These are phyloP conservation scores for Melanotaenia duboulayi DNA, from an alignment of 2,113 vertebrate genomes.

Conservation along the genomic window DNA sequence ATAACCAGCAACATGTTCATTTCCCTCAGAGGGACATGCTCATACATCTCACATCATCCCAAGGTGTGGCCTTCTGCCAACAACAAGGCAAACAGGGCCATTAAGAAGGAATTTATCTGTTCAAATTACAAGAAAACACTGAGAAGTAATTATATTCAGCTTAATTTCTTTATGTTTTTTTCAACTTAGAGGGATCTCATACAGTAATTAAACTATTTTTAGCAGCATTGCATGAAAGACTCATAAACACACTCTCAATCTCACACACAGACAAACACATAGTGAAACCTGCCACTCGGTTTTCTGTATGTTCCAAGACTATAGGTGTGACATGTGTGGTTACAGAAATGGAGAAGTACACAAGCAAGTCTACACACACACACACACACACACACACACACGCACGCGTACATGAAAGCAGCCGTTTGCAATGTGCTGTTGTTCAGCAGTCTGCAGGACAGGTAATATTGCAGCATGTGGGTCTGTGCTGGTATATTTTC, in stretches of 20 bases:
- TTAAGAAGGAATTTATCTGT: not conserved
- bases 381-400: too few relatives aligned
- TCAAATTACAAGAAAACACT: not conserved
- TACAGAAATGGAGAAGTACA: not conserved
- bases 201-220: slow-evolving; percentile 6
- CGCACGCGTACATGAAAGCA: slow-evolving; percentile 48
- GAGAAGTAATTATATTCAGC: not conserved
- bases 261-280: slow-evolving; percentile 22
- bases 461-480: slow-evolving; percentile 27
- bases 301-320: slow-evolving; percentile 23
- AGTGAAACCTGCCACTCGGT: slow-evolving; percentile 20
- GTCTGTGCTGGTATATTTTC: slow-evolving; percentile 1
- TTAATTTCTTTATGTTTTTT: not conserved
- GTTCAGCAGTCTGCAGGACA: slow-evolving; percentile 12
- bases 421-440: slow-evolving; percentile 30
- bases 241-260: not conserved
- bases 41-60: slow-evolving; percentile 3
- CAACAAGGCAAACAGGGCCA: not conserved
- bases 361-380: slow-evolving; percentile 2
- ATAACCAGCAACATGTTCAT: too few relatives aligned
- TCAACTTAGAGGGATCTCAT: not conserved
- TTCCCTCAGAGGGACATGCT: slow-evolving; percentile 13
- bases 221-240: slow-evolving; percentile 2
- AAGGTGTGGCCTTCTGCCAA: not conserved
- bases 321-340: slow-evolving; percentile 32